Percentiles rank a stretch among this genome's conserved stretches.
Evolutionary conservation across 2,113 vertebrate species (phyloP).

Genomic region (Erinaceus europaeus): DNA sequence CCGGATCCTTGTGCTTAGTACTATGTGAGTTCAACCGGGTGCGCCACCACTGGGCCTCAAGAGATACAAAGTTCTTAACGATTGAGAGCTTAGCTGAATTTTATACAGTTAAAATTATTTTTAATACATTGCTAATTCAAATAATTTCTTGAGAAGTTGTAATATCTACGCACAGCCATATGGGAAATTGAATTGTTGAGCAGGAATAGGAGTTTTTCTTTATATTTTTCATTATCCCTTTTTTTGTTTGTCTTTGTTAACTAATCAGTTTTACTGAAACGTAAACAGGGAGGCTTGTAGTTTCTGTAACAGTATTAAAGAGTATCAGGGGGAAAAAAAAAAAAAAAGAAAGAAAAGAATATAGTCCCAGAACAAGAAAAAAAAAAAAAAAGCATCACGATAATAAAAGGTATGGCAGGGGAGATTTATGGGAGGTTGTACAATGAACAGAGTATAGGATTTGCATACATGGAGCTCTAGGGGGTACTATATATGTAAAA

Average conservation of each 20-base stretch:
- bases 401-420: too few species aligned
- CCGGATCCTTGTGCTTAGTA: too few species aligned
- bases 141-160: neutral
- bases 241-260: neutral
- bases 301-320: neutral
- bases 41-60: too few species aligned
- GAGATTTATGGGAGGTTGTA: too few species aligned
- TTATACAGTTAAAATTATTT: conserved; percentile 12
- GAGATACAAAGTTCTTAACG: neutral
- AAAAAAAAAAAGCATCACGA: too few species aligned
- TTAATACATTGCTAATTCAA: neutral
- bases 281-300: neutral
- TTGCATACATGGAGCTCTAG: too few species aligned
- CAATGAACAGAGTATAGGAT: too few species aligned
- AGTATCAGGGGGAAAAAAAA: too few species aligned
- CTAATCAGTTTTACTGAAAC: neutral
- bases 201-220: neutral
- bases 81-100: neutral
- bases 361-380: too few species aligned
- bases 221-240: neutral
- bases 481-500: too few species aligned
- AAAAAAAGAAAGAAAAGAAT: too few species aligned
- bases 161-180: neutral
- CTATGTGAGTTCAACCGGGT: too few species aligned
- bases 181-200: neutral